A percentile compares a stretch with the other conserved stretches of the same genome.
Evolutionary conservation across 2,797 vertebrate genomes (phyloP).

Genomic region (Xiphophorus birchmanni): DNA sequence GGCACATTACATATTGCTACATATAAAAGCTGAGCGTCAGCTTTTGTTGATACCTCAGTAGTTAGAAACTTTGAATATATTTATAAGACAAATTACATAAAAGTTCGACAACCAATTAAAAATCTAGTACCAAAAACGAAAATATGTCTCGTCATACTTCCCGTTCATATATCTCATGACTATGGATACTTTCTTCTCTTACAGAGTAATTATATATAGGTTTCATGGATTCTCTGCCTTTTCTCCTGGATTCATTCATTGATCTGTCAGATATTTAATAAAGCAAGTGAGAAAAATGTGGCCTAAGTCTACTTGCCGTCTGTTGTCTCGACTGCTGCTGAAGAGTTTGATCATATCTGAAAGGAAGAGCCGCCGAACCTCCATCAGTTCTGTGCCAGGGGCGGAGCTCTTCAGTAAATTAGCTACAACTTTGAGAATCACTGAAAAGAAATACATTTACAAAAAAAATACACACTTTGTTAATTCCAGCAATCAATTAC

Average conservation of each 20-base stretch:
- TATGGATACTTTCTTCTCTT: slow-evolving; percentile 18
- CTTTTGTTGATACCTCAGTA: background rate
- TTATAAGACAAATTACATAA: background rate
- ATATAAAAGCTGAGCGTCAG: too few relatives aligned
- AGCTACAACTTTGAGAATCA: slow-evolving; percentile 95
- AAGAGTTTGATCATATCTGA: slow-evolving; percentile 99
- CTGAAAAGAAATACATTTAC: slow-evolving; percentile 63
- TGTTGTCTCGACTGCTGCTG: slow-evolving; percentile 95
- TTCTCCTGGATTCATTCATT: slow-evolving; percentile 40
- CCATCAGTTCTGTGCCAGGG: slow-evolving; percentile 85
- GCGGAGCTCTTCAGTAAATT: slow-evolving; percentile 87
- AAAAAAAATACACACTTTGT: slow-evolving; percentile 20
- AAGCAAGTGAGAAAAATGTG: slow-evolving; percentile 10
- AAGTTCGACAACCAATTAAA: background rate
- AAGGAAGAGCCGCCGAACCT: slow-evolving; percentile 91
- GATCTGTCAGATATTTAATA: slow-evolving; percentile 60
- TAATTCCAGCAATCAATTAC: background rate
- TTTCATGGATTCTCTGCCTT: background rate
- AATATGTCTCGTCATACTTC: slow-evolving; percentile 1
- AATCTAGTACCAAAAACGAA: background rate
- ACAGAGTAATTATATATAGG: slow-evolving; percentile 24
- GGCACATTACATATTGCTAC: background rate
- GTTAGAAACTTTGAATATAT: background rate
- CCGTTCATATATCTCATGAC: slow-evolving; percentile 20
- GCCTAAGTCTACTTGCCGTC: slow-evolving; percentile 83